Evolutionary conservation across 2,797 vertebrate genomes (phyloP).

Genomic region (Sus cebifrons): DNA sequence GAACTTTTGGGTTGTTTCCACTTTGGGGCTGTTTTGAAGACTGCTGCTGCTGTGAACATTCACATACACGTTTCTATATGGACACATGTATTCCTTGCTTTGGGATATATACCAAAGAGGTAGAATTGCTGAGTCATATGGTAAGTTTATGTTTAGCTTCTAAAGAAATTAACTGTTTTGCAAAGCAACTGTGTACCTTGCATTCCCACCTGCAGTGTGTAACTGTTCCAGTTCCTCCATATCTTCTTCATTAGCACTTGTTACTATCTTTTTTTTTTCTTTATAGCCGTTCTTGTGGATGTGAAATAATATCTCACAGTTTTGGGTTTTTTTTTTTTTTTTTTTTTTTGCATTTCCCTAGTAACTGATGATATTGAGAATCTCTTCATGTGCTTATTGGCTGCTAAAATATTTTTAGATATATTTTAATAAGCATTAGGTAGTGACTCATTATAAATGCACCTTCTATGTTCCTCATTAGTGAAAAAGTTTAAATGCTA

Average conservation of each 20-base stretch:
- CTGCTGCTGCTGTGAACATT: not conserved
- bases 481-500: not conserved
- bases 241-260: not conserved
- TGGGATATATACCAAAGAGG: not conserved
- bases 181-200: not conserved
- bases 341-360: not conserved
- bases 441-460: not conserved
- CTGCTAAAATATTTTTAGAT: not conserved
- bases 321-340: too few relatives aligned
- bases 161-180: not conserved
- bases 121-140: not conserved
- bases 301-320: not conserved
- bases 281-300: not conserved
- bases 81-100: not conserved
- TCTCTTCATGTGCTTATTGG: not conserved
- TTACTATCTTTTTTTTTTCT: not conserved
- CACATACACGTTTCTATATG: not conserved
- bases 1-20: not conserved
- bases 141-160: not conserved
- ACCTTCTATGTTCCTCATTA: not conserved
- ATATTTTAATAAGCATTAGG: not conserved
- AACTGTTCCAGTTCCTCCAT: not conserved
- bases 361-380: not conserved
- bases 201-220: not conserved
- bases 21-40: not conserved